Percentiles rank a stretch among this genome's conserved stretches.
phyloP scores from a whole-genome alignment of 2,888 invertebrate species.

The Branchipolynoe longqiensis region DNA sequence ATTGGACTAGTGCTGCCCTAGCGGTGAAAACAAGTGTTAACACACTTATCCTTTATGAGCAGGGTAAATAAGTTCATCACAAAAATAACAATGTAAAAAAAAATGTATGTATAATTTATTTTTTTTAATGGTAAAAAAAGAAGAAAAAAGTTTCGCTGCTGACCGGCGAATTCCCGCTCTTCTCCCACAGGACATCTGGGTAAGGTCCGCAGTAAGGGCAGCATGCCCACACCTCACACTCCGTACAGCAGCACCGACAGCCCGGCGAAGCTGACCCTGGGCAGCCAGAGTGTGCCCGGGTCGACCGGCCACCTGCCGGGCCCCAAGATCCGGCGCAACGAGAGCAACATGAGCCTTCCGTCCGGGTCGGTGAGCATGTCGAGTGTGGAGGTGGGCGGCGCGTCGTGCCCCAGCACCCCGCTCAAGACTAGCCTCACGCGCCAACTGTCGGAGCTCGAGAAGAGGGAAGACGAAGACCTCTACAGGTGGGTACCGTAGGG shows the following conservation, averaged over 20 bases:
- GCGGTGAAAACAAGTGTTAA: no score
- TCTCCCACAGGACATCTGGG: neutral
- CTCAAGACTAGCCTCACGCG: constrained; percentile 67
- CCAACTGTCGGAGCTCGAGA: constrained; percentile 69
- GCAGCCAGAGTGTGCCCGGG: constrained; percentile 50
- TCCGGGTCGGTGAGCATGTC: constrained; percentile 76
- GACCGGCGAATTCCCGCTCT: neutral
- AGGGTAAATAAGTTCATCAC: no score
- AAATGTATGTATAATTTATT: no score
- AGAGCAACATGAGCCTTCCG: constrained; percentile 80
- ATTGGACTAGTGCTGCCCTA: no score
- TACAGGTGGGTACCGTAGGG: constrained; percentile 85
- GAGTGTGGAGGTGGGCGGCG: constrained; percentile 68
- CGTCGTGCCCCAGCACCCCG: constrained; percentile 68
- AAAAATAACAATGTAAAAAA: no score
- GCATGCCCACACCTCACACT: constrained; percentile 7
- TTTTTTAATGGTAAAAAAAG: no score
- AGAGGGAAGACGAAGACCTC: constrained; percentile 88
- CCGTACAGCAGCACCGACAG: constrained; percentile 58
- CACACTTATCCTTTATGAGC: no score
- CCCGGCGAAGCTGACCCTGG: constrained; percentile 42
- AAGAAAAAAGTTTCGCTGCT: no score
- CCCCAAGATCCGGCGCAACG: constrained; percentile 71
- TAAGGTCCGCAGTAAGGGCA: constrained; percentile 19
- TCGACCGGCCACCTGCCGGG: constrained; percentile 33